Conservation (phyloP, 2,113 vertebrate genomes). For the Calyptommatus sinebrachiatus region DNA sequence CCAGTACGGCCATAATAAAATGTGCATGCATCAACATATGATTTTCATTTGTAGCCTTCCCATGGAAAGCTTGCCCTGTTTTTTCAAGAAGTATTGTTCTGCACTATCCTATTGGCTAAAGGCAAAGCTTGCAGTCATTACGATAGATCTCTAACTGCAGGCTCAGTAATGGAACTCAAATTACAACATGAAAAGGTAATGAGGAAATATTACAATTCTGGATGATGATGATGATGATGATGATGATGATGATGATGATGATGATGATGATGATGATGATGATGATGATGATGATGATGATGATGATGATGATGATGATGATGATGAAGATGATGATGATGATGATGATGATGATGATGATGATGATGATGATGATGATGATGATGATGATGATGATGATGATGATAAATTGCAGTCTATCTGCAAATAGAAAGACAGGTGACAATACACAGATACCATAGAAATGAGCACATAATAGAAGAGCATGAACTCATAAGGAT, state of each 20-base stretch:
- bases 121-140: conserved; percentile 53
- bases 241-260: too few relatives aligned
- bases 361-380: too few relatives aligned
- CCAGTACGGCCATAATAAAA: background rate
- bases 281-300: too few relatives aligned
- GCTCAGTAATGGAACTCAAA: conserved; percentile 35
- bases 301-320: too few relatives aligned
- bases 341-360: too few relatives aligned
- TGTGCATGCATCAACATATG: background rate
- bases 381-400: conserved; percentile 41
- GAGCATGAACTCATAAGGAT: background rate
- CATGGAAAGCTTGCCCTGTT: background rate
- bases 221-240: conserved; percentile 33
- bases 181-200: conserved; percentile 44
- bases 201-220: conserved; percentile 34
- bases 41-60: background rate
- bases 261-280: too few relatives aligned
- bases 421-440: conserved; percentile 22
- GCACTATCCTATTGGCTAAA: conserved; percentile 49
- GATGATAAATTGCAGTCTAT: background rate
- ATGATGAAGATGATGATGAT: too few relatives aligned
- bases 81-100: background rate
- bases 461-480: conserved; percentile 25
- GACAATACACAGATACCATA: conserved; percentile 28
- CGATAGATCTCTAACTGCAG: conserved; percentile 47